phyloP scores from a whole-genome alignment of 2,888 invertebrate species.

The Coenonympha arcania region DNA sequence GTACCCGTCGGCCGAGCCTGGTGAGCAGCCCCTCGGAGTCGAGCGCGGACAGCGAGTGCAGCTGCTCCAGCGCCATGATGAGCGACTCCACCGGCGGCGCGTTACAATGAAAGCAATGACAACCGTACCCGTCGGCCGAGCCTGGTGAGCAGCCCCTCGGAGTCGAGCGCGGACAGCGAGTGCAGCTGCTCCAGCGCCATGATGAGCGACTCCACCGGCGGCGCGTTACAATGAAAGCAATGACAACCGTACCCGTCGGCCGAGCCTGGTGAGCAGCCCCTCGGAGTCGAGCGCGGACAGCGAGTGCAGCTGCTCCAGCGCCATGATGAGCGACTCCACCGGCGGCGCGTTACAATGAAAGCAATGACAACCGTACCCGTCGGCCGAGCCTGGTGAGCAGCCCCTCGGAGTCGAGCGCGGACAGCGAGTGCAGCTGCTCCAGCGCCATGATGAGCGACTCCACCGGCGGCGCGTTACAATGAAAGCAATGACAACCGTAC shows the following conservation, averaged over 20 bases:
- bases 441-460: slow-evolving; percentile 98
- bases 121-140: slow-evolving; percentile 78
- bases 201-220: slow-evolving; percentile 97
- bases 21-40: slow-evolving; percentile 94
- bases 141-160: slow-evolving; percentile 89
- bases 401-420: slow-evolving; percentile 96
- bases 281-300: slow-evolving; percentile 97
- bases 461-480: slow-evolving; percentile 98
- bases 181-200: slow-evolving; percentile 98
- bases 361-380: slow-evolving; percentile 54
- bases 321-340: slow-evolving; percentile 97
- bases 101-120: too few species aligned
- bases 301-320: slow-evolving; percentile 96
- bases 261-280: slow-evolving; percentile 86
- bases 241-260: slow-evolving; percentile 72
- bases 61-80: slow-evolving; percentile 96
- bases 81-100: slow-evolving; percentile 98
- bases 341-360: slow-evolving; percentile 99
- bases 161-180: slow-evolving; percentile 96
- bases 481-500: slow-evolving; percentile 35
- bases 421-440: slow-evolving; percentile 96
- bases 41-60: slow-evolving; percentile 96
- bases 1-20: slow-evolving; percentile 80
- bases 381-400: slow-evolving; percentile 85
- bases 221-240: too few species aligned